A percentile compares a stretch with the other conserved stretches of the same genome.
These are phyloP conservation scores for Drosophila pseudotalamancana DNA, from an alignment of 2,888 invertebrate species.

Conservation along the genomic window DNA sequence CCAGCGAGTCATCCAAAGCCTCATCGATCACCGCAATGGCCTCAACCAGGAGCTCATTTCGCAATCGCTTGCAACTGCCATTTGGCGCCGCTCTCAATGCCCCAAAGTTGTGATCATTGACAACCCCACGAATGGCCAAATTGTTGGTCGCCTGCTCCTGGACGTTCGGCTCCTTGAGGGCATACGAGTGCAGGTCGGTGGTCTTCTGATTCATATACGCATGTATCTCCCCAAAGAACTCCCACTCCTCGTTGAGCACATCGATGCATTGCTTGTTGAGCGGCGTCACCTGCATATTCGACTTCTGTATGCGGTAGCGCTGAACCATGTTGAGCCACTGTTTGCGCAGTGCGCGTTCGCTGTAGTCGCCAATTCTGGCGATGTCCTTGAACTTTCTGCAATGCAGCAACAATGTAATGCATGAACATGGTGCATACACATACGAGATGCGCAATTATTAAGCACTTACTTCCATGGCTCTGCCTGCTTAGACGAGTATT, in stretches of 20 bases:
- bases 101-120: slow-evolving; percentile 78
- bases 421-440: not conserved
- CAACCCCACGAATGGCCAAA: slow-evolving; percentile 53
- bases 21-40: not conserved
- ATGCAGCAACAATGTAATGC: not conserved
- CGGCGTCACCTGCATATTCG: slow-evolving; percentile 41
- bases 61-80: not conserved
- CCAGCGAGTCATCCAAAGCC: slow-evolving; percentile 1
- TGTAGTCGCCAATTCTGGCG: slow-evolving; percentile 78
- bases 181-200: slow-evolving; percentile 82
- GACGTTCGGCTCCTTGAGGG: slow-evolving; percentile 66
- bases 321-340: slow-evolving; percentile 82
- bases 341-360: slow-evolving; percentile 79
- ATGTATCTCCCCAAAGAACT: slow-evolving; percentile 81
- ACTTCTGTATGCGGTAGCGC: slow-evolving; percentile 81
- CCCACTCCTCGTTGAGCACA: slow-evolving; percentile 79
- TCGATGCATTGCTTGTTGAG: slow-evolving; percentile 46
- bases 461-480: slow-evolving; percentile 81
- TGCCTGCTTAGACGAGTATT: slow-evolving; percentile 71
- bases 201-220: slow-evolving; percentile 82
- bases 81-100: not conserved
- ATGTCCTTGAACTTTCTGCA: slow-evolving; percentile 70
- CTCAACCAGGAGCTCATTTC: not conserved
- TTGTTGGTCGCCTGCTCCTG: slow-evolving; percentile 23
- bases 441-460: not conserved